Evolutionary conservation across 2,797 vertebrate species (phyloP).

Genomic region (Zenarchopterus dispar): DNA sequence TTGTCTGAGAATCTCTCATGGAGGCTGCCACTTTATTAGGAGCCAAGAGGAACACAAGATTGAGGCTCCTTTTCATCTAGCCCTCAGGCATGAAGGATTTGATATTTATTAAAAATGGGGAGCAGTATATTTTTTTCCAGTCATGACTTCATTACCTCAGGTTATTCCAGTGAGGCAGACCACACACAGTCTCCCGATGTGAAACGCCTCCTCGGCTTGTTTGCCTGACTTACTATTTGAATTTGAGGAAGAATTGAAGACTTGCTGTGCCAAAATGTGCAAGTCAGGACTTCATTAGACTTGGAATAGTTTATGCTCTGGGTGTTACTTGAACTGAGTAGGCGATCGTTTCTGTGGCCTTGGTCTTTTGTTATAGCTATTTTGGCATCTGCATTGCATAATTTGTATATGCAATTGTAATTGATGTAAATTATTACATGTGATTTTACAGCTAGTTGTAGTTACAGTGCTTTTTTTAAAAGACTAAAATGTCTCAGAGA

Average conservation of each 20-base stretch:
- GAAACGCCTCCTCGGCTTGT: slow-evolving; percentile 59
- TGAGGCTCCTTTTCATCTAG: slow-evolving; percentile 70
- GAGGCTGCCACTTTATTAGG: slow-evolving; percentile 65
- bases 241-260: slow-evolving; percentile 60
- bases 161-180: slow-evolving; percentile 73
- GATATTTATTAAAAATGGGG: slow-evolving; percentile 85
- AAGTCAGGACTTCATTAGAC: slow-evolving; percentile 67
- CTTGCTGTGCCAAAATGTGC: slow-evolving; percentile 62
- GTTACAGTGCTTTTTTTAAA: slow-evolving; percentile 34
- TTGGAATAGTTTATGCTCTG: slow-evolving; percentile 42
- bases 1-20: slow-evolving; percentile 51
- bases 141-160: slow-evolving; percentile 75
- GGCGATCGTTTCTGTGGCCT: slow-evolving; percentile 26
- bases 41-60: slow-evolving; percentile 69
- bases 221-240: slow-evolving; percentile 70
- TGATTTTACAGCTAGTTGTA: slow-evolving; percentile 20
- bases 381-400: slow-evolving; percentile 4
- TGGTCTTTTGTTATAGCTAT: slow-evolving; percentile 16
- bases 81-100: slow-evolving; percentile 76
- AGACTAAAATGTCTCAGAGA: slow-evolving; percentile 45
- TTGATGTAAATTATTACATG: slow-evolving; percentile 22
- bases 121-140: slow-evolving; percentile 78
- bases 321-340: slow-evolving; percentile 51
- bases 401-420: slow-evolving; percentile 20
- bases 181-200: slow-evolving; percentile 78